Evolutionary conservation across 2,888 invertebrate genomes (phyloP), one percentile per base, ranked within the genome.

Genomic region (Gasteruption jaculator): DNA sequence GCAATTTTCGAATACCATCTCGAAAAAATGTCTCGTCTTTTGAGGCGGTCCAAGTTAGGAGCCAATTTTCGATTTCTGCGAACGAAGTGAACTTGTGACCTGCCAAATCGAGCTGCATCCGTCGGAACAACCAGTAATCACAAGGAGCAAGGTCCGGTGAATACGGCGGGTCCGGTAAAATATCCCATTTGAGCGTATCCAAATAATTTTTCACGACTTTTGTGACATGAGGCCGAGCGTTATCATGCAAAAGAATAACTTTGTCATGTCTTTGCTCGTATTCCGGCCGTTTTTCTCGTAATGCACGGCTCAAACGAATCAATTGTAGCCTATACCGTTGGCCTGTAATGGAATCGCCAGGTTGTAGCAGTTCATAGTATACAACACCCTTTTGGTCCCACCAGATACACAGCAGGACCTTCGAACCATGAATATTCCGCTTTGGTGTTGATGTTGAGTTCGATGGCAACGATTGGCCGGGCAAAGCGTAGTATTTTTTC

Each of bases 201-300:
- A 50, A 25, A 29, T 50, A 49, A 1, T 36, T 47, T 46, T 51
- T 45, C 14, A 48, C 41, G 3, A 31, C 32, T 35, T 14, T 37
- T 31, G 52, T 45, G 41, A 47, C 46, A 35, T 51, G 52, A n/a
- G 43, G 45, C 22, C 49, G 45, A 50, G 49, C 46, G 38, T 53
- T 54, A 38, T 53, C 47, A 45, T 54, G 53, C 19, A 30, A 41
- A 11, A 55, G 43, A 52, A 57, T 56, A 1, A 55, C 46, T 43
- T 52, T 49, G 30, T 48, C 48, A 36, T 56, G 45, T 39, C 47
- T 47, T 27, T 42, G 15, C 10, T 34, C 25, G 20, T 34, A 48
- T 41, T 39, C 26, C 30, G 42, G 42, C 6, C 43, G 35, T 41
- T 49, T 52, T 41, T 47, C 42, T 21, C 38, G 35, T 25, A 48